Evolutionary conservation across 2,113 vertebrate species (phyloP), one percentile per base, ranked within the genome.

Genomic region (Eublepharis macularius): DNA sequence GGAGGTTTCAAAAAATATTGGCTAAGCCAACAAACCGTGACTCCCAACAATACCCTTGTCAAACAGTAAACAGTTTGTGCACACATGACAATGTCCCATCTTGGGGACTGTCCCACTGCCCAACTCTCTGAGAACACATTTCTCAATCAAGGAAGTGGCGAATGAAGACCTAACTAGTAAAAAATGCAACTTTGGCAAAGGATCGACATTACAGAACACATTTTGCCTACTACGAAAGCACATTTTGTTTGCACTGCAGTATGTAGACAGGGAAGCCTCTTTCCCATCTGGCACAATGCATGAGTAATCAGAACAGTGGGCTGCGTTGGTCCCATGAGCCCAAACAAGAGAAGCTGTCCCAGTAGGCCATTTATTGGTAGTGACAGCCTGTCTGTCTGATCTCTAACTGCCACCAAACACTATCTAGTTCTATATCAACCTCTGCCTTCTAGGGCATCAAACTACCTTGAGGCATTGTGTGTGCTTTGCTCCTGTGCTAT

Each of bases 391-490:
- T 41, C 1, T 3, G 12, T 26, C 57, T 26, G 0, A 1, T 60
- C 34, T n/a, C 21, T 45, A n/a, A 57, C 47, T 70, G 36, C 65
- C 76, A 79, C 76, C 66, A 41, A 69, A 51, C 29, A 17, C 32
- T 60, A 29, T 51, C 63, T 76, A 21, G 29, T 76, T 57, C 47
- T 54, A 65, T 12, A 57, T 45, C 39, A 24, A 29, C 10, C 11
- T 87, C 70, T 81, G 83, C 54, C 85, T 78, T 54, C 80, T 41
- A 29, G 57, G 57, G 57, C 60, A 63, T 79, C 39, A 43, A 16
- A 14, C 76, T 14, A 43, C 57, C 16, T 63, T 32, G 34, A 63
- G 29, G 21, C 29, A 39, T 57, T 78, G 51, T 36, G 43, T 45
- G 14, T 26, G 21, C n/a, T 41, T 63, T 32, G 26, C 57, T 65